Evolutionary conservation across 2,113 vertebrate species (phyloP).

Genomic region (Myotis lucifugus): DNA sequence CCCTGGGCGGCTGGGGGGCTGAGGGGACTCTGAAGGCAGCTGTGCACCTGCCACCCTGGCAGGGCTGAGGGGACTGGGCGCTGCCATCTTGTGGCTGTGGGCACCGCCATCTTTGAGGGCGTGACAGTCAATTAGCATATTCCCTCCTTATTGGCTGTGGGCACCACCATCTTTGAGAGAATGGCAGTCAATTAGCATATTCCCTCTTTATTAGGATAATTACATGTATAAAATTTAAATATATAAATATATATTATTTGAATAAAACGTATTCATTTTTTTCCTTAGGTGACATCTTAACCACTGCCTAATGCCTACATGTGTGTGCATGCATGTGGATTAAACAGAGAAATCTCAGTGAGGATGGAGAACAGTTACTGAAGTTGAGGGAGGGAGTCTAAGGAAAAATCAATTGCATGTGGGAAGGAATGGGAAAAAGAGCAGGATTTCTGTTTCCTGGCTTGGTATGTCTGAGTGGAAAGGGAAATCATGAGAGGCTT

Average conservation of each 20-base stretch:
- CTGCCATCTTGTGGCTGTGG: no score
- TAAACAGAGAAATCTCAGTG: not conserved
- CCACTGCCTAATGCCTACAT: not conserved
- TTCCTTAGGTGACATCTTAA: not conserved
- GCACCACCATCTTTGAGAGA: no score
- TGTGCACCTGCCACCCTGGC: no score
- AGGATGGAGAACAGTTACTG: not conserved
- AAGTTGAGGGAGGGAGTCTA: not conserved
- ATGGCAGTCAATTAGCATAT: no score
- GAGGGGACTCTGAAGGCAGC: no score
- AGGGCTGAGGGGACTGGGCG: no score
- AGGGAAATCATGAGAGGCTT: not conserved
- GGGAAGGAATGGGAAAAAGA: not conserved
- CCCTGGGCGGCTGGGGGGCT: no score
- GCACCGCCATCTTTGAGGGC: no score
- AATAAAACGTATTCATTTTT: not conserved
- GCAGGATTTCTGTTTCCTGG: not conserved
- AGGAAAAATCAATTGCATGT: not conserved
- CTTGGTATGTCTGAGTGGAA: not conserved
- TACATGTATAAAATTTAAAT: not conserved
- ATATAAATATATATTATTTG: not conserved
- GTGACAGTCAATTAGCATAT: no score
- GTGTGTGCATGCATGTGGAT: not conserved
- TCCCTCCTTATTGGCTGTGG: no score
- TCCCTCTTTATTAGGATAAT: not conserved